phyloP scores from a whole-genome alignment of 2,888 invertebrate genomes.

The Polymixis lichenea region DNA sequence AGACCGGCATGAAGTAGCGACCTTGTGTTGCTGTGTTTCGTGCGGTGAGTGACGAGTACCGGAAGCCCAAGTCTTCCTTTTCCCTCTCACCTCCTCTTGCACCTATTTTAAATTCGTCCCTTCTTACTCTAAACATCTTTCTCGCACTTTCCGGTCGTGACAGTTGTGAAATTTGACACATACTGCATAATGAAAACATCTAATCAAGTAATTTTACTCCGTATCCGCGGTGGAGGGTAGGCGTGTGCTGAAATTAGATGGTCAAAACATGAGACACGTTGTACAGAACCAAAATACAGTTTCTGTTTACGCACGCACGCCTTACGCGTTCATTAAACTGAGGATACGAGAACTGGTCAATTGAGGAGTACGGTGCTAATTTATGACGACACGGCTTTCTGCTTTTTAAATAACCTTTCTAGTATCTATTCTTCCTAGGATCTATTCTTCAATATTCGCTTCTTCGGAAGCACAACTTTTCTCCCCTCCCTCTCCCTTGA shows the following conservation, averaged over 20 bases:
- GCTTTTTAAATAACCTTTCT: background rate
- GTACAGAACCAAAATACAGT: background rate
- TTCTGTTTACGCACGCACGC: background rate
- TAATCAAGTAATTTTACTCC: background rate
- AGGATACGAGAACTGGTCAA: background rate
- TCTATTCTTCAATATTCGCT: too few relatives aligned
- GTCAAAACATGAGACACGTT: background rate
- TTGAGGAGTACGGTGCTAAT: background rate
- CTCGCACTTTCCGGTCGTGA: too few relatives aligned
- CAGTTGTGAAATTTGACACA: background rate
- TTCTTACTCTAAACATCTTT: too few relatives aligned
- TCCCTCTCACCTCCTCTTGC: too few relatives aligned
- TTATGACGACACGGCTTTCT: too few relatives aligned
- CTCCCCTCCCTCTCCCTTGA: too few relatives aligned
- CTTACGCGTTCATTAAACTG: conserved; percentile 12
- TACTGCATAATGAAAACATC: background rate
- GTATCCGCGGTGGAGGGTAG: background rate
- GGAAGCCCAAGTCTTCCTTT: background rate
- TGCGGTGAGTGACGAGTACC: background rate
- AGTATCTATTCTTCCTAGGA: too few relatives aligned
- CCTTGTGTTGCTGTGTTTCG: background rate
- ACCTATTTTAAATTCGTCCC: too few relatives aligned
- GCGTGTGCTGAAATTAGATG: conserved; percentile 9
- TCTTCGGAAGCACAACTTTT: too few relatives aligned
- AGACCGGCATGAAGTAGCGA: background rate